These are phyloP conservation scores for Pan troglodytes DNA, from an alignment of 2,113 vertebrate genomes.

Conservation along the genomic window DNA sequence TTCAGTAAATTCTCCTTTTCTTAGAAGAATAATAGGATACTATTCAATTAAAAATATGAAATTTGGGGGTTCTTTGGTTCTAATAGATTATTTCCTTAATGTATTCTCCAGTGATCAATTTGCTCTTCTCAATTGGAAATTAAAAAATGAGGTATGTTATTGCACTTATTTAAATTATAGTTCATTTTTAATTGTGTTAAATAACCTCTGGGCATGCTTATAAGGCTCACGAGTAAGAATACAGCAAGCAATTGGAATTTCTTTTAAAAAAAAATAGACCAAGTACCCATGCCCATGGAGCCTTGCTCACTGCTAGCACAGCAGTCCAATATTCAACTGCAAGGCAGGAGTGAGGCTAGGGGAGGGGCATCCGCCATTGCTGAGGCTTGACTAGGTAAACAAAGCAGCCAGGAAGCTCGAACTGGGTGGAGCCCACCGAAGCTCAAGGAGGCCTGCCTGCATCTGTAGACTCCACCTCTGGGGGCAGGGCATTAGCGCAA, in stretches of 20 bases:
- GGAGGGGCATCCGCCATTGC: no score
- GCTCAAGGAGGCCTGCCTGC: no score
- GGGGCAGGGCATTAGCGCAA: no score
- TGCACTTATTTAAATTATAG: slow-evolving; percentile 52
- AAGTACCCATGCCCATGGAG: background rate
- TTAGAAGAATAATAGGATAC: background rate
- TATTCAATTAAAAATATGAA: slow-evolving; percentile 27
- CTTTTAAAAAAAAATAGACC: background rate
- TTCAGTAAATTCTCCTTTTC: slow-evolving; percentile 33
- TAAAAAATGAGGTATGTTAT: slow-evolving; percentile 44
- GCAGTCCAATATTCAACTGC: no score
- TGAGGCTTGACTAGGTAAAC: no score
- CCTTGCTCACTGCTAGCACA: no score
- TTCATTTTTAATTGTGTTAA: slow-evolving; percentile 55
- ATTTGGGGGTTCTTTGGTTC: slow-evolving; percentile 8
- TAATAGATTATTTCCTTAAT: slow-evolving; percentile 4
- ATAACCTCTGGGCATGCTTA: slow-evolving; percentile 46
- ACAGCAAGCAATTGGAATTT: slow-evolving; percentile 43
- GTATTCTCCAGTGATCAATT: slow-evolving; percentile 33
- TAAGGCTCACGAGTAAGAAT: slow-evolving; percentile 43
- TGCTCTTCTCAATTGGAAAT: slow-evolving; percentile 21
- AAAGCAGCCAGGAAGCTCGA: no score
- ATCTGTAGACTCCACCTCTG: no score
- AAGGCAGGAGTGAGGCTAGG: no score
- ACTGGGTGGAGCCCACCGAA: no score